These are phyloP conservation scores for Poeciliopsis prolifica DNA, from an alignment of 2,113 vertebrate species.

Conservation along the genomic window DNA sequence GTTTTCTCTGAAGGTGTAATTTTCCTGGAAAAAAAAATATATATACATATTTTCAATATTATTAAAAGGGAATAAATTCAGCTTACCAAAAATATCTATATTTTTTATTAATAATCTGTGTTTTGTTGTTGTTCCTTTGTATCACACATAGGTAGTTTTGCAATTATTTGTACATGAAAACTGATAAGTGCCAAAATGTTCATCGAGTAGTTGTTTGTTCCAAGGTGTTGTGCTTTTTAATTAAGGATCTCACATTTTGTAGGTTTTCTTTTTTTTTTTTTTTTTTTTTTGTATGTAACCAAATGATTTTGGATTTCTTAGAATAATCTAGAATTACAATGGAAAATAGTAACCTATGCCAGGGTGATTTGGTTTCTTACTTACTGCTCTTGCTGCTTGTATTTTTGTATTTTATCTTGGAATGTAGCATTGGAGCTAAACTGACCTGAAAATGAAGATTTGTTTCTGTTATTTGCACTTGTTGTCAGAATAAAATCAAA, in stretches of 20 bases:
- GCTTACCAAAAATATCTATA: neutral
- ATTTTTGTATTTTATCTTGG: constrained; percentile 13
- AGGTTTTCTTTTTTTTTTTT: neutral
- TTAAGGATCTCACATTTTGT: neutral
- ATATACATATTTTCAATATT: no score
- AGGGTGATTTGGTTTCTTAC: neutral
- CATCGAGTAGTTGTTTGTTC: neutral
- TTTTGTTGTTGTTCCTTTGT: neutral
- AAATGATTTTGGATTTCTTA: neutral
- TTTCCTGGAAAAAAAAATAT: neutral
- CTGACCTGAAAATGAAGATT: neutral
- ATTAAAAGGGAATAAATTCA: neutral
- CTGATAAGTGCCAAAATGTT: constrained; percentile 31
- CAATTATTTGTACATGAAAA: constrained; percentile 2
- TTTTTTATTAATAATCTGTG: neutral
- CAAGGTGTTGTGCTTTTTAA: constrained; percentile 12
- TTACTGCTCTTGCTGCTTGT: constrained; percentile 22
- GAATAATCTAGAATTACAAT: constrained; percentile 5
- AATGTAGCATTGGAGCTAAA: neutral
- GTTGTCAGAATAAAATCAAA: constrained; percentile 33
- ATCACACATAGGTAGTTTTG: constrained; percentile 3
- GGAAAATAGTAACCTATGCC: constrained; percentile 32
- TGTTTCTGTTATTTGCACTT: constrained; percentile 10
- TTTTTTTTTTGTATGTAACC: neutral
- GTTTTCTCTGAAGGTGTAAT: neutral